These are phyloP conservation scores for Ypsolopha sequella DNA, from an alignment of 2,888 invertebrate species.

Conservation along the genomic window DNA sequence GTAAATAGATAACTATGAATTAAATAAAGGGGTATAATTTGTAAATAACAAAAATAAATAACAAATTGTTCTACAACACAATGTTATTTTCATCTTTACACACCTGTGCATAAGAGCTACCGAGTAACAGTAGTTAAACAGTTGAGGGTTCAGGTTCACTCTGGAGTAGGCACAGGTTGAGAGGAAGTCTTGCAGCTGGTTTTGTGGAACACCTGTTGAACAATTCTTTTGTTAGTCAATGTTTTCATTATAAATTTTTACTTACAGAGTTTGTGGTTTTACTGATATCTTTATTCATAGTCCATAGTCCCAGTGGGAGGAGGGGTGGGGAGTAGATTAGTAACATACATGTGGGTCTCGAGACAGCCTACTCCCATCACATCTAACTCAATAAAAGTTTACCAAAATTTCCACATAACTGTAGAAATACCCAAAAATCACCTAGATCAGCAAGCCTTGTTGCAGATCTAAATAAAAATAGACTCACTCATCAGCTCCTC, in stretches of 20 bases:
- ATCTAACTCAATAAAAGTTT: too few species aligned
- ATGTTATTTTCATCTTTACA: slow-evolving; percentile 4
- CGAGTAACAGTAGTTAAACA: slow-evolving; percentile 84
- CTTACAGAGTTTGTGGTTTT: too few species aligned
- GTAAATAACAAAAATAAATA: background rate
- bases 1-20: slow-evolving; percentile 8
- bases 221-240: background rate
- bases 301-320: too few species aligned
- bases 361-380: too few species aligned
- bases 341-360: too few species aligned
- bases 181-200: slow-evolving; percentile 72
- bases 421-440: too few species aligned
- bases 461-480: too few species aligned
- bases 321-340: too few species aligned
- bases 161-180: slow-evolving; percentile 78
- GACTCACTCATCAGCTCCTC: slow-evolving; percentile 74
- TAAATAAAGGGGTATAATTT: background rate
- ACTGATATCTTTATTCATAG: too few species aligned
- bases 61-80: background rate
- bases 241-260: too few species aligned
- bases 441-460: too few species aligned
- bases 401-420: too few species aligned
- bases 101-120: slow-evolving; percentile 81
- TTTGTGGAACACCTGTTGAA: slow-evolving; percentile 41
- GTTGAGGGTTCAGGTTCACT: slow-evolving; percentile 81